Evolutionary conservation across 1,140 invertebrate genomes (phyloP), one percentile per base, ranked within the genome.

Genomic region (Diorhabda elongata): DNA sequence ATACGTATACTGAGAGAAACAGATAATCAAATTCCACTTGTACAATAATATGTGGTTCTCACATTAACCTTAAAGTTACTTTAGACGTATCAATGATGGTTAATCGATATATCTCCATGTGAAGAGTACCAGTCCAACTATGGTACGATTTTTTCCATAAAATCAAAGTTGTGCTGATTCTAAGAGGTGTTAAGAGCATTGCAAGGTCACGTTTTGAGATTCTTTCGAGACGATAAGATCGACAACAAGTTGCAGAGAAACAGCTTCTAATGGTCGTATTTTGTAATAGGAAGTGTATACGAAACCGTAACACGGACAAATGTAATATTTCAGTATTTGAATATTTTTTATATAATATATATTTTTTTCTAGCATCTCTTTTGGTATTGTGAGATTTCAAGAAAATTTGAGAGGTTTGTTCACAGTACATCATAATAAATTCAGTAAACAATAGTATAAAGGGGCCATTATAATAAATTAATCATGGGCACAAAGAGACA

Each of bases 201-300:
- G 74, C 75, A 74, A 77, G 75, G 73, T 75, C 75, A 77, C 76
- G 74, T 75, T 77, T 69, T 69, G 73, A 73, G 75, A 75, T 74
- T 73, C 69, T 67, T 71, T 67, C 68, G 60, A 61, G 70, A 44
- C 70, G 76, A 77, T 77, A 77, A 72, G 69, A 77, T 77, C 76
- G 66, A 68, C 66, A 75, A 77, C 76, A 75, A 77, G 75, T 76
- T 74, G 73, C 71, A 58, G 73, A 73, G 69, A 75, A 52, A 75
- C 72, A 77, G 74, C 61, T 64, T 68, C 71, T 77, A 77, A 77
- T 77, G 74, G 74, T 73, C 73, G 71, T 76, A 77, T 76, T 73
- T 73, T 66, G 69, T 69, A 70, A 74, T 75, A 75, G 69, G 71
- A 67, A 62, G 64, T 71, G 69, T 8, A 6, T 52, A 52, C 47